Conservation (phyloP, 2,797 vertebrate genomes). For the Silurus lanzhouensis region DNA sequence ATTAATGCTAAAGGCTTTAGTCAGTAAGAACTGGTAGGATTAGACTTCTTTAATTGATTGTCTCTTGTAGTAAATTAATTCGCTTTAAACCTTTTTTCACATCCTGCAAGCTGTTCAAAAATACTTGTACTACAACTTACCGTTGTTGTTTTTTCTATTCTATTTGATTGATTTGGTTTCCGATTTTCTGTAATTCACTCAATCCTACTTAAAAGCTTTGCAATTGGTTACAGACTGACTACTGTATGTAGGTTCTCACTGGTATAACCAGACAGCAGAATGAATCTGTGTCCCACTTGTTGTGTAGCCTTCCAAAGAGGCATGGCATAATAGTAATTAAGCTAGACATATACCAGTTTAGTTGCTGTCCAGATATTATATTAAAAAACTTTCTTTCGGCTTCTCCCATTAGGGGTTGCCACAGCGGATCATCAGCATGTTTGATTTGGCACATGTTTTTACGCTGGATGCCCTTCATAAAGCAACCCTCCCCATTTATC, state of each 20-base stretch:
- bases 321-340: not conserved
- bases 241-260: not conserved
- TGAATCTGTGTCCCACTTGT: not conserved
- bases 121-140: not conserved
- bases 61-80: no score
- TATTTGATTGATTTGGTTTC: not conserved
- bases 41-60: no score
- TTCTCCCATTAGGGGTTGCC: no score
- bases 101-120: not conserved
- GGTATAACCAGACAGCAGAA: not conserved
- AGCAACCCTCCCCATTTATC: no score
- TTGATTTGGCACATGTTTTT: no score
- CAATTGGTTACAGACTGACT: not conserved
- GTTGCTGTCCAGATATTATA: not conserved
- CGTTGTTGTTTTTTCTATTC: not conserved
- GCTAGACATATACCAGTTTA: not conserved
- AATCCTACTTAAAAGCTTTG: not conserved
- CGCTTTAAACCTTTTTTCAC: not conserved
- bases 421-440: no score
- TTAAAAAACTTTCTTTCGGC: no score
- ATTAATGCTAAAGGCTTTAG: not conserved
- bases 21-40: conserved; percentile 1
- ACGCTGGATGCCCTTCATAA: no score
- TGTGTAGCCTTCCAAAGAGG: not conserved
- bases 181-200: not conserved